Conservation (phyloP, 2,888 invertebrate genomes). For the Metellina segmentata region DNA sequence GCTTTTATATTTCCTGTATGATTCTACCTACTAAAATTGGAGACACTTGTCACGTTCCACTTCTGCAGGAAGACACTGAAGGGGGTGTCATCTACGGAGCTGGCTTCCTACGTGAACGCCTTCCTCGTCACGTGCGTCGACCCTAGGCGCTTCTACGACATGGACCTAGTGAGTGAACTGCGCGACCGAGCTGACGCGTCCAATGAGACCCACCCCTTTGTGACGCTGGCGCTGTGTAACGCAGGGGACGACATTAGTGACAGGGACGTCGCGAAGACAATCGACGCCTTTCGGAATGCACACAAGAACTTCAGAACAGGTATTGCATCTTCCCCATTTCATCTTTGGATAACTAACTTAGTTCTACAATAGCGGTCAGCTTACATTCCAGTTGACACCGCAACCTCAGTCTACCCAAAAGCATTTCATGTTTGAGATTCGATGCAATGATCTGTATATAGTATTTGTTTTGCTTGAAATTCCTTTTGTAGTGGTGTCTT, state of each 20-base stretch:
- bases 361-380: too few species aligned
- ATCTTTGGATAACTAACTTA: too few species aligned
- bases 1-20: too few species aligned
- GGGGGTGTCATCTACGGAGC: slow-evolving; percentile 41
- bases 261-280: slow-evolving; percentile 24
- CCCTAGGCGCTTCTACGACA: slow-evolving; percentile 38
- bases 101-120: slow-evolving; percentile 40
- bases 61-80: slow-evolving; percentile 21
- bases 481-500: too few species aligned
- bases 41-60: too few species aligned
- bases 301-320: slow-evolving; percentile 30
- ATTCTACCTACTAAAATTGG: too few species aligned
- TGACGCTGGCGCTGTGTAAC: slow-evolving; percentile 47
- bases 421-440: too few species aligned
- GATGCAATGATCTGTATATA: too few species aligned
- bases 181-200: slow-evolving; percentile 10
- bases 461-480: too few species aligned
- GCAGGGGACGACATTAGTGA: slow-evolving; percentile 45
- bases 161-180: slow-evolving; percentile 29
- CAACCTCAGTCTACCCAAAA: too few species aligned
- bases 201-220: slow-evolving; percentile 33
- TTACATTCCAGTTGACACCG: too few species aligned
- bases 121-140: slow-evolving; percentile 43
- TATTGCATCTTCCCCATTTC: background rate
- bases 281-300: background rate